These are phyloP conservation scores for Oenanthe oenanthe DNA, from an alignment of 2,113 vertebrate genomes.

Conservation along the genomic window DNA sequence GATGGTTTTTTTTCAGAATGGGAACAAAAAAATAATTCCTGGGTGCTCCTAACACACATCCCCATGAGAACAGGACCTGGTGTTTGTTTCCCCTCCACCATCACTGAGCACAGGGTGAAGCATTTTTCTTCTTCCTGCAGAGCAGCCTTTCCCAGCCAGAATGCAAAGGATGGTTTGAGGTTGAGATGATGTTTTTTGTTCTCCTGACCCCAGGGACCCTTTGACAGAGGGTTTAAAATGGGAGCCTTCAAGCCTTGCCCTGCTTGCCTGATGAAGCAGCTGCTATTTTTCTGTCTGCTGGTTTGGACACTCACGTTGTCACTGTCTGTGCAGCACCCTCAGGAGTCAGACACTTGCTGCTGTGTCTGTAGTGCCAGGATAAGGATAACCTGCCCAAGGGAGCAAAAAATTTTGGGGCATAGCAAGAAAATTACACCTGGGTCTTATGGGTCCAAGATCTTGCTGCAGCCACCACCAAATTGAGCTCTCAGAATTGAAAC, in stretches of 20 bases:
- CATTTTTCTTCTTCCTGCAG: neutral
- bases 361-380: neutral
- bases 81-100: neutral
- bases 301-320: neutral
- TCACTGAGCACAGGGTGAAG: fast-evolving
- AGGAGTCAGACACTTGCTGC: neutral
- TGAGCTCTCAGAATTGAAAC: neutral
- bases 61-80: neutral
- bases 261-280: neutral
- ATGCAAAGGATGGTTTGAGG: neutral
- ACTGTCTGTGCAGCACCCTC: neutral
- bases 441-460: neutral
- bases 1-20: neutral
- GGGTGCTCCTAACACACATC: neutral
- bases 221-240: neutral
- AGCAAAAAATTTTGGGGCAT: neutral
- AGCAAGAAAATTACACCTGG: neutral
- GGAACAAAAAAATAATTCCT: too few relatives aligned
- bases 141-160: neutral
- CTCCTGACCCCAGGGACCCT: neutral
- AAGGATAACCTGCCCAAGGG: neutral
- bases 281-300: neutral
- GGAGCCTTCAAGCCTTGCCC: neutral
- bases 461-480: neutral
- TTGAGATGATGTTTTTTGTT: neutral